Evolutionary conservation across 2,888 invertebrate species (phyloP).

Genomic region (Agonopterix subpropinquella): DNA sequence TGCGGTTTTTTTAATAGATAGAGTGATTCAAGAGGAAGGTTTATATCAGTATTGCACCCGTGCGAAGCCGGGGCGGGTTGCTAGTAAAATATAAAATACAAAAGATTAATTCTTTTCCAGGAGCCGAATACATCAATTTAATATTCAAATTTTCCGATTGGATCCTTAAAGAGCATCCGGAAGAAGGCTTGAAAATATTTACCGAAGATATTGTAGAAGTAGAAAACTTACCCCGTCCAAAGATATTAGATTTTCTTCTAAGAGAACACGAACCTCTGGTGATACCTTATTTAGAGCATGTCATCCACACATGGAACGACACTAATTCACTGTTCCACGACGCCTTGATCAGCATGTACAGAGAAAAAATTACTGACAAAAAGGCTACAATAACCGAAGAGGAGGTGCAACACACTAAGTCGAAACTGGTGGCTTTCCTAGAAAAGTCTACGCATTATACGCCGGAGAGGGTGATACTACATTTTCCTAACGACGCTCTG

Average conservation of each 20-base stretch:
- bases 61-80: no score
- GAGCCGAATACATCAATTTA: slow-evolving; percentile 85
- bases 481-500: slow-evolving; percentile 89
- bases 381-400: slow-evolving; percentile 48
- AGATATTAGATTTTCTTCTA: slow-evolving; percentile 92
- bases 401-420: slow-evolving; percentile 54
- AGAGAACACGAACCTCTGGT: slow-evolving; percentile 87
- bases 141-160: slow-evolving; percentile 96
- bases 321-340: slow-evolving; percentile 91
- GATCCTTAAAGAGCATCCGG: slow-evolving; percentile 90
- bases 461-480: slow-evolving; percentile 89
- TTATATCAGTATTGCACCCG: no score
- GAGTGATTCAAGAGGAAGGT: no score
- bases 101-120: slow-evolving; percentile 38
- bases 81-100: no score
- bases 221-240: slow-evolving; percentile 90
- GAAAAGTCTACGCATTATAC: slow-evolving; percentile 88
- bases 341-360: slow-evolving; percentile 90
- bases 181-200: slow-evolving; percentile 92
- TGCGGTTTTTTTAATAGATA: no score
- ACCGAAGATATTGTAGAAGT: slow-evolving; percentile 92
- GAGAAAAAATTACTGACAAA: slow-evolving; percentile 79
- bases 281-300: slow-evolving; percentile 95
- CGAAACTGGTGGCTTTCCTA: slow-evolving; percentile 84
- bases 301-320: slow-evolving; percentile 93